Percentiles rank a stretch among this genome's conserved stretches.
Evolutionary conservation across 2,797 vertebrate genomes (phyloP).

Genomic region (Columba guinea): DNA sequence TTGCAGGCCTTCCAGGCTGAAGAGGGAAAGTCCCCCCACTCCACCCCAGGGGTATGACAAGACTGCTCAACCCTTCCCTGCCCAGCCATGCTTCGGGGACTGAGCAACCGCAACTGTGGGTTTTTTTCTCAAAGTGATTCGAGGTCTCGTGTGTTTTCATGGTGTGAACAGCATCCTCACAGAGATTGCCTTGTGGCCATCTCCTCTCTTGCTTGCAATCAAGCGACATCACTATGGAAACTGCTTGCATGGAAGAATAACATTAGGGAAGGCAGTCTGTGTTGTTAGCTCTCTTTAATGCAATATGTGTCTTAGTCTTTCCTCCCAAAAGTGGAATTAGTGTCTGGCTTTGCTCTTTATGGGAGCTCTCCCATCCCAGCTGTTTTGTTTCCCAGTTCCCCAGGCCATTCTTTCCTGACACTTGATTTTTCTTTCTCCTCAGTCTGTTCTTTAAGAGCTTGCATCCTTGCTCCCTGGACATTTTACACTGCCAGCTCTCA

Average conservation of each 20-base stretch:
- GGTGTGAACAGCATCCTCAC: background rate
- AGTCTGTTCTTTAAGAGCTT: background rate
- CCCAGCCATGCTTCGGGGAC: fast-evolving
- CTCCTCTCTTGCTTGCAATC: slow-evolving; percentile 44
- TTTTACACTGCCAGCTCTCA: background rate
- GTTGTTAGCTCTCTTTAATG: slow-evolving; percentile 51
- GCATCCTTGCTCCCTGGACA: background rate
- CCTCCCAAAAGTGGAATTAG: slow-evolving; percentile 55
- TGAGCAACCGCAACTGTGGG: background rate
- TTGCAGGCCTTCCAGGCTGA: background rate
- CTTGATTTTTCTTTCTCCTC: slow-evolving; percentile 49
- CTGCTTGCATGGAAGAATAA: slow-evolving; percentile 49
- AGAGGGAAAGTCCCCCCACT: background rate
- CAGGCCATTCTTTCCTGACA: slow-evolving; percentile 33
- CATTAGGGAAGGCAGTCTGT: slow-evolving; percentile 38
- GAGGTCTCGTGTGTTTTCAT: background rate
- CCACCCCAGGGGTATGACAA: background rate
- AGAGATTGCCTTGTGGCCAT: slow-evolving; percentile 53
- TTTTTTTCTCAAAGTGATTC: background rate
- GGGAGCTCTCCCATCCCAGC: slow-evolving; percentile 10
- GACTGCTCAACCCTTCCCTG: background rate
- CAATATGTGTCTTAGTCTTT: slow-evolving; percentile 41
- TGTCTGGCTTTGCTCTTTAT: slow-evolving; percentile 56
- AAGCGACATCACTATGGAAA: slow-evolving; percentile 63
- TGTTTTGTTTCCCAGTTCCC: slow-evolving; percentile 39